Conservation (phyloP, 2,888 invertebrate species). For the Drosophila atripex region DNA sequence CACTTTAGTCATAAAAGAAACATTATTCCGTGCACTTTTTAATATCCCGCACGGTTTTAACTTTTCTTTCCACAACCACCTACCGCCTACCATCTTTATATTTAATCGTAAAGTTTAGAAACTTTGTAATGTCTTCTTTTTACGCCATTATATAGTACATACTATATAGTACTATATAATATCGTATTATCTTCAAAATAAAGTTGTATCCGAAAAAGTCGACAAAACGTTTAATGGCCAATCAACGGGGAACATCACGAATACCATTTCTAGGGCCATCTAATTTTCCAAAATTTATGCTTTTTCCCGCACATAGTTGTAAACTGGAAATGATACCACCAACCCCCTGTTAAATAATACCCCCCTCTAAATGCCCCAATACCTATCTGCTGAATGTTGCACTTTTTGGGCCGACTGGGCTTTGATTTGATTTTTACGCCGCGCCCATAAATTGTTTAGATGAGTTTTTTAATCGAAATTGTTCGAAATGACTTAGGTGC, state of each 20-base stretch:
- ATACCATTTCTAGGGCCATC: conserved; percentile 28
- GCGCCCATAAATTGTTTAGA: conserved; percentile 82
- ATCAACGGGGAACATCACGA: conserved; percentile 36
- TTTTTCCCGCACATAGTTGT: conserved; percentile 78
- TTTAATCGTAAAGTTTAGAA: conserved; percentile 83
- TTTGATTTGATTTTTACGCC: conserved; percentile 82
- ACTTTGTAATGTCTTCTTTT: conserved; percentile 75
- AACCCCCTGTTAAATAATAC: neutral
- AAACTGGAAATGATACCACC: conserved; percentile 56
- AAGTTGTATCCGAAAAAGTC: neutral
- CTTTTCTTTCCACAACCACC: conserved; percentile 53
- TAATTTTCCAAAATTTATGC: conserved; percentile 80
- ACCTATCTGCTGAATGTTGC: conserved; percentile 75
- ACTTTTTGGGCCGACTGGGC: conserved; percentile 56
- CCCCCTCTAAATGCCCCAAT: too few relatives aligned
- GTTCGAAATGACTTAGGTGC: conserved; percentile 79
- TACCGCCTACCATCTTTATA: conserved; percentile 72
- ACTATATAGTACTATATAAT: neutral
- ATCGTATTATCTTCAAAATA: neutral
- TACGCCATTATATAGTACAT: neutral
- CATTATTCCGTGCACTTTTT: conserved; percentile 82
- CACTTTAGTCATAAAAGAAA: conserved; percentile 78
- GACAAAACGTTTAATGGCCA: conserved; percentile 56
- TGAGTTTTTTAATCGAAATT: conserved; percentile 82
- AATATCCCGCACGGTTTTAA: conserved; percentile 83